Evolutionary conservation across 1,140 invertebrate species (phyloP), one percentile per base, ranked within the genome.

Genomic region (Drosophila quadrilineata): DNA sequence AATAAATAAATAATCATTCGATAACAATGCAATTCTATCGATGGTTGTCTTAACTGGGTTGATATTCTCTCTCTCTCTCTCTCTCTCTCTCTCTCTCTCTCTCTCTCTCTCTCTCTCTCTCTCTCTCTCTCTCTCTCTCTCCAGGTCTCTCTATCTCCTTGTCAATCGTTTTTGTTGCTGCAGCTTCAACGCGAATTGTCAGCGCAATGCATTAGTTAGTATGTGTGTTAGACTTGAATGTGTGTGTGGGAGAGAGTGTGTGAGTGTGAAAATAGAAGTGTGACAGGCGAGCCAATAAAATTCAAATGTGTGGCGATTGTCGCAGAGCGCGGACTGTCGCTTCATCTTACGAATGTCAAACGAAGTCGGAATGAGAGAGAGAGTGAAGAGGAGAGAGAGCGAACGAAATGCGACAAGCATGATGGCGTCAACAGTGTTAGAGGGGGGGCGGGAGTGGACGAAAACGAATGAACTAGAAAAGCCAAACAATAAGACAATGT

Each of bases 281-380:
- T 80, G 84, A 84, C 68, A 75, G 67, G 38, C 68, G 46, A 71
- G 66, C 66, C 74, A 87, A 87, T 87, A 87, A 88, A 87, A 85
- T 88, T 88, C 84, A 80, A 88, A 87, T 87, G 85, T 77, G 77
- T 86, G 85, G 77, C 74, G 66, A 74, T 74, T 76, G 66, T 53
- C 38, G 69, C 40, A 53, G 40, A 50, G 58, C 68, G 71, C 74
- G 79, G 65, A 77, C 70, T 77, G 77, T 70, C 79, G 69, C 59
- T 64, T 80, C 72, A 75, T 82, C 65, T 84, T 54, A 65, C 64
- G 54, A 65, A 59, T 82, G 79, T 77, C 73, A 85, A 52, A 48
- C 9, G 35, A 19, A 36, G 41, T 21, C 12, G n/a, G n/a, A n/a
- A n/a, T n/a, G n/a, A n/a, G 9, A 38, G 33, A 6, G 31, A 33